Evolutionary conservation across 30 jellyfish, hydroid and myxozoan genomes (phyloP).

Genomic region (Sanderia malayensis): DNA sequence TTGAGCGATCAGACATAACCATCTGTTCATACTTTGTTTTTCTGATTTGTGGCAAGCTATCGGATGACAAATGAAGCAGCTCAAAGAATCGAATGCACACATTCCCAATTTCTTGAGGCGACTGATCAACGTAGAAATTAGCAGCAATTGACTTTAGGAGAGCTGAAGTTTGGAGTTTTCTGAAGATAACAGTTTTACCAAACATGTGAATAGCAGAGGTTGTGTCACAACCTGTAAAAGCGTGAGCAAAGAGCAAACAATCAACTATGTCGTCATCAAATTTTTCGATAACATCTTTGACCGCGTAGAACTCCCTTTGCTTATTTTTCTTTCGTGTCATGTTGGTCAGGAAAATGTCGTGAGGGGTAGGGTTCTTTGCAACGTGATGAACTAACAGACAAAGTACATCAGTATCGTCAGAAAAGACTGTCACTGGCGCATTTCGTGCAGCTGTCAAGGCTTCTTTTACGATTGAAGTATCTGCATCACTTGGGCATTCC

Average conservation of each 20-base stretch:
- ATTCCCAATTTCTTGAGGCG: conserved; percentile 26
- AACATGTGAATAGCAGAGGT: too few species aligned
- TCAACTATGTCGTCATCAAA: not conserved
- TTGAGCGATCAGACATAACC: conserved; percentile 37
- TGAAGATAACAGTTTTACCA: too few species aligned
- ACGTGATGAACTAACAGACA: conserved; percentile 22
- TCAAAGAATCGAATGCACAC: conserved; percentile 13
- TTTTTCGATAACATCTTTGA: not conserved
- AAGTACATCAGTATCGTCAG: too few species aligned
- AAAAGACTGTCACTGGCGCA: not conserved
- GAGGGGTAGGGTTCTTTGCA: not conserved
- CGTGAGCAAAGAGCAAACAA: too few species aligned
- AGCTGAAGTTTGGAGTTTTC: not conserved
- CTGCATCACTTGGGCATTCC: conserved; percentile 52
- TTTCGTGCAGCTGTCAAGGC: not conserved
- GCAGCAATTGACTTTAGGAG: not conserved
- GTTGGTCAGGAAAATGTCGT: conserved; percentile 29
- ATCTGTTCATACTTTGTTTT: conserved; percentile 44
- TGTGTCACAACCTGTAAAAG: too few species aligned
- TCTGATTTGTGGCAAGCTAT: conserved; percentile 16
- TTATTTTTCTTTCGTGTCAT: conserved; percentile 14
- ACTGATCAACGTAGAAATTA: conserved; percentile 10
- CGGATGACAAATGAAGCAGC: conserved; percentile 18
- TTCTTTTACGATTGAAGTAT: conserved; percentile 2
- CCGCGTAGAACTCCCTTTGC: conserved; percentile 29